Base-by-base conservation (phyloP, 1,140 invertebrate genomes). In the Drosophila bipectinata region DNA sequence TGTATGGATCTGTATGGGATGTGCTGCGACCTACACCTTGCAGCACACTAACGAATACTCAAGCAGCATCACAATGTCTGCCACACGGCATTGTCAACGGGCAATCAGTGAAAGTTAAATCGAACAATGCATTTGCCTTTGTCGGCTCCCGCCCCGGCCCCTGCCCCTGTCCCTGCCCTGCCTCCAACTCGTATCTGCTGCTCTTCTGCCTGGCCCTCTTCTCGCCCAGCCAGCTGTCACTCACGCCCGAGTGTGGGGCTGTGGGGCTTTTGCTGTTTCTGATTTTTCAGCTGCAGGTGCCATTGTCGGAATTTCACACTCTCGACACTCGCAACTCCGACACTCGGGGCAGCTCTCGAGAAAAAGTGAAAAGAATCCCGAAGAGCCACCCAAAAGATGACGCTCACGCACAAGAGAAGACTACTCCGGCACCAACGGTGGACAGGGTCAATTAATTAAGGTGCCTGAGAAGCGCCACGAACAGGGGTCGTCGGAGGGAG, bases 101-200 rank as follows among this genome's bases (percentile, higher is more conserved):
- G 74, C 74, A 77, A 77, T 77, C 73, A 77, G 74, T 77, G 74
- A 77, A 77, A 77, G 74, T 77, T 77, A 77, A 77, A 77, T 77
- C 73, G 74, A 77, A 77, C 74, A 77, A 77, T 77, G 72, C 64
- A 77, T 54, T 58, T 63, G 63, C 59, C 63, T 67, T 30, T 64
- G 63, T 52, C 47, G 63, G 47, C 12, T 18, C 37, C 58, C 57
- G 44, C 57, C 44, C 37, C 58, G 45, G 44, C 57, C 44, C 32
- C 6, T 28, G 9, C 4, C 44, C n/a, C 41, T 18, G 18, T 1
- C 18, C 18, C 18, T 1, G 18, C 18, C 18, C 18, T 18, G 18
- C 18, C 1, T 26, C 41, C 41, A 28, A 28, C n/a, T 24, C 1
- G 2, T 5, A 18, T 66, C 62, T 12, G 21, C 52, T 18, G 41